Conservation (phyloP, 2,113 vertebrate genomes). For the Gopherus flavomarginatus region DNA sequence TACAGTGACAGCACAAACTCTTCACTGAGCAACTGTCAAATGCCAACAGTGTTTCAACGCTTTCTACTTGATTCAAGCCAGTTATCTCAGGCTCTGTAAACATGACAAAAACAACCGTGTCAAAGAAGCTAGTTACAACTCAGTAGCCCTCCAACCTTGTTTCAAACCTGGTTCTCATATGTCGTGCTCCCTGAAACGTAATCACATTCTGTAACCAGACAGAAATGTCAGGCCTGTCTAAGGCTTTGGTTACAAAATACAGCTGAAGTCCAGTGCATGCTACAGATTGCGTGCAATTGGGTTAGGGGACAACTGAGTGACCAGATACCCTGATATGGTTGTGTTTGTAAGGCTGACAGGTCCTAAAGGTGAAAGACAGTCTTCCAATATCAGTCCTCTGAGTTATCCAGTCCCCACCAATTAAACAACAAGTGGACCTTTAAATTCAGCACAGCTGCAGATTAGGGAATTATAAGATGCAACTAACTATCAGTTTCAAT, state of each 20-base stretch:
- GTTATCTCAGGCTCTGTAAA: neutral
- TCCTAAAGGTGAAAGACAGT: neutral
- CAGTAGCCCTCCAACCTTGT: neutral
- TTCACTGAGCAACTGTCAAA: rapidly evolving
- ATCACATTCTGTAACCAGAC: neutral
- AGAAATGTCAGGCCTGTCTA: neutral
- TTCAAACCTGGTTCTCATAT: neutral
- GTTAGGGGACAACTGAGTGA: neutral
- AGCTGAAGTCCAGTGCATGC: neutral
- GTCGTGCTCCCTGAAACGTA: neutral
- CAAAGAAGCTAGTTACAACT: neutral
- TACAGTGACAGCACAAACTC: neutral
- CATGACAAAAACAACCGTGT: neutral
- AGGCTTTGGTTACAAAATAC: neutral
- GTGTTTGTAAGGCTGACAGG: neutral
- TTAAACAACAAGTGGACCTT: neutral
- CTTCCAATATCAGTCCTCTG: neutral
- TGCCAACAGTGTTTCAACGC: neutral
- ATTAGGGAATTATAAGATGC: constrained; percentile 54
- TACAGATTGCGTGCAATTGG: rapidly evolving
- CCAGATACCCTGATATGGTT: neutral
- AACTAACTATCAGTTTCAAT: constrained; percentile 54
- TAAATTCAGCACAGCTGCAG: constrained; percentile 48
- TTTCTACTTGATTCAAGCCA: neutral
- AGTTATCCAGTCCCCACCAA: neutral